Conservation (phyloP, 2,888 invertebrate species). For the Ligdia adustata region DNA sequence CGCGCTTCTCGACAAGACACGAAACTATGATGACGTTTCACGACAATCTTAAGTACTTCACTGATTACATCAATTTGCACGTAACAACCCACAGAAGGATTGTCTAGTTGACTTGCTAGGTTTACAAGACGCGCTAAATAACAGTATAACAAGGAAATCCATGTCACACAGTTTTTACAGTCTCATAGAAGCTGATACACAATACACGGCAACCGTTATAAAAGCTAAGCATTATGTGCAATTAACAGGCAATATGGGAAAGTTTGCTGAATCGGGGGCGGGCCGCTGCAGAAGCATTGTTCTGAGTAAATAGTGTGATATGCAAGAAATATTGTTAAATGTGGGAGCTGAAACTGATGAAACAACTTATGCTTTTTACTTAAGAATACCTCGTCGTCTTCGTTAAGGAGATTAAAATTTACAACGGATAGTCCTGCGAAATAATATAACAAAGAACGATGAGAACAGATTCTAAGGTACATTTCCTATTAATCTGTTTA, state of each 20-base stretch:
- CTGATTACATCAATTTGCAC: not conserved
- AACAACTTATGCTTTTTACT: no score
- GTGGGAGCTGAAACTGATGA: no score
- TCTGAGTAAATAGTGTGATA: constrained; percentile 3
- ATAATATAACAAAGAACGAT: no score
- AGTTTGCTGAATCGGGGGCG: constrained; percentile 52
- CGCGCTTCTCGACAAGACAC: no score
- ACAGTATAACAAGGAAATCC: constrained; percentile 29
- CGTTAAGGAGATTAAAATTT: no score
- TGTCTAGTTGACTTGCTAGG: not conserved
- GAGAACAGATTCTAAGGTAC: no score
- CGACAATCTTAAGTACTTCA: not conserved
- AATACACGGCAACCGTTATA: constrained; percentile 40
- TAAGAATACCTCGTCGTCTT: no score
- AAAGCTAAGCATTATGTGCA: constrained; percentile 41
- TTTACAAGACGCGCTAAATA: constrained; percentile 16
- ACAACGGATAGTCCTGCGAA: no score
- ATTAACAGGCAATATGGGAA: constrained; percentile 52
- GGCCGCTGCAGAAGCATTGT: constrained; percentile 41
- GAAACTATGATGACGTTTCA: no score
- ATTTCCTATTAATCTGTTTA: no score
- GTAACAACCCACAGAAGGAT: not conserved
- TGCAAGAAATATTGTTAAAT: constrained; percentile 25
- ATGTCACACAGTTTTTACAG: constrained; percentile 33
- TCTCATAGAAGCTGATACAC: constrained; percentile 28